Percentiles rank a stretch among this genome's conserved stretches.
Conservation (phyloP, 2,888 invertebrate species). For the Drosophila melanosoma region DNA sequence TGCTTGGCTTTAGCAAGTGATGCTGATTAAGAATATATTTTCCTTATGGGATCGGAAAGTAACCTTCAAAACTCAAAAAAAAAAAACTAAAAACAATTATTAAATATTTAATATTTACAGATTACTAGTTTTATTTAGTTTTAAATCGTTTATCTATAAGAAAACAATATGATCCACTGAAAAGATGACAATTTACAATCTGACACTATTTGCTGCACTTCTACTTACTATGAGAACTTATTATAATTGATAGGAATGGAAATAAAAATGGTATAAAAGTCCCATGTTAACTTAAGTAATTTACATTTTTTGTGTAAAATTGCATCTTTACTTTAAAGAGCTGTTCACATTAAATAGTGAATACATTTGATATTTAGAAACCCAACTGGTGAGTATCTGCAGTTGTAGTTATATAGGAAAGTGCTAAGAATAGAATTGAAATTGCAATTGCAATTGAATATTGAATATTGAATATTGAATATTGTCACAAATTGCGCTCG, state of each 20-base stretch:
- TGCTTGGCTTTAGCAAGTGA: background rate
- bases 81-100: background rate
- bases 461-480: slow-evolving; percentile 9
- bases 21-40: background rate
- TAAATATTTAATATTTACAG: background rate
- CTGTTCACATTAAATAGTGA: background rate
- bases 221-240: background rate
- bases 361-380: background rate
- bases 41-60: background rate
- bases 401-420: background rate
- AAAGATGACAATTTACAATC: background rate
- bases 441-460: slow-evolving; percentile 17
- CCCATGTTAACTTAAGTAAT: background rate
- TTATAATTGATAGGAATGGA: background rate
- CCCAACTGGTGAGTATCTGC: background rate
- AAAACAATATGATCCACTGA: background rate
- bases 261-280: background rate
- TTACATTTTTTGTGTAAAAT: background rate
- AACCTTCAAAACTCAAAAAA: background rate
- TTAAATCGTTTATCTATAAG: background rate
- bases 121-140: background rate
- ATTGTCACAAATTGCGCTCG: slow-evolving; percentile 18
- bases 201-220: background rate
- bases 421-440: background rate
- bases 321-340: background rate